Evolutionary conservation across 1,140 invertebrate species (phyloP).

Genomic region (Orchestia grillus): DNA sequence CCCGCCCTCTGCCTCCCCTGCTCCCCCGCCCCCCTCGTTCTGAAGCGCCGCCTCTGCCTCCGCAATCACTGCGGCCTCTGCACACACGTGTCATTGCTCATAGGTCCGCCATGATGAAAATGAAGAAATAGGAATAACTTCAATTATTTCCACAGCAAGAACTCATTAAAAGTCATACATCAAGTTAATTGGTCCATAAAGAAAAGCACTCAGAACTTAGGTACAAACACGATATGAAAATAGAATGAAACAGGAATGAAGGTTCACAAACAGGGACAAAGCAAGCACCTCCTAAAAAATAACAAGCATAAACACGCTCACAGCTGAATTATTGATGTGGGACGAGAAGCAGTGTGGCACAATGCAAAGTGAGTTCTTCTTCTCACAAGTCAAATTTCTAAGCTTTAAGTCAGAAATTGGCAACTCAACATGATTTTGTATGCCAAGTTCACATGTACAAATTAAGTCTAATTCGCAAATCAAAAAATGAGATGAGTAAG

Average conservation of each 20-base stretch:
- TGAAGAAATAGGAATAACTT: background rate
- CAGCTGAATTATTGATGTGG: background rate
- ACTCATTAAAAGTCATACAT: too few relatives aligned
- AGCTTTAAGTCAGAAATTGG: background rate
- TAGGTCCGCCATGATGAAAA: background rate
- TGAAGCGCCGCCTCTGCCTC: background rate
- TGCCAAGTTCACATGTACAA: background rate
- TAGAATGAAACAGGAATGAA: background rate
- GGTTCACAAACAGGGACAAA: background rate
- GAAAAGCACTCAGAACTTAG: background rate
- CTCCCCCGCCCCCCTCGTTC: background rate
- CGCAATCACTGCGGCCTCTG: constrained; percentile 21
- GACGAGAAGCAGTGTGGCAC: background rate
- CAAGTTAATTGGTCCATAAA: too few relatives aligned
- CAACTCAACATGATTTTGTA: background rate
- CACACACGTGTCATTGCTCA: background rate
- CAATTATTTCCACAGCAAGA: background rate
- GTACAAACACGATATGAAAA: background rate
- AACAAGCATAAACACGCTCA: background rate
- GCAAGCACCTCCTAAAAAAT: background rate
- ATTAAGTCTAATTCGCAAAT: background rate
- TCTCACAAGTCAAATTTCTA: background rate
- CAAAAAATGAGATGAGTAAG: background rate
- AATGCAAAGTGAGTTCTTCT: background rate
- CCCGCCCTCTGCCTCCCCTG: background rate